Evolutionary conservation across 2,113 vertebrate genomes (phyloP), one percentile per base, ranked within the genome.

Genomic region (Trematocara zebra): DNA sequence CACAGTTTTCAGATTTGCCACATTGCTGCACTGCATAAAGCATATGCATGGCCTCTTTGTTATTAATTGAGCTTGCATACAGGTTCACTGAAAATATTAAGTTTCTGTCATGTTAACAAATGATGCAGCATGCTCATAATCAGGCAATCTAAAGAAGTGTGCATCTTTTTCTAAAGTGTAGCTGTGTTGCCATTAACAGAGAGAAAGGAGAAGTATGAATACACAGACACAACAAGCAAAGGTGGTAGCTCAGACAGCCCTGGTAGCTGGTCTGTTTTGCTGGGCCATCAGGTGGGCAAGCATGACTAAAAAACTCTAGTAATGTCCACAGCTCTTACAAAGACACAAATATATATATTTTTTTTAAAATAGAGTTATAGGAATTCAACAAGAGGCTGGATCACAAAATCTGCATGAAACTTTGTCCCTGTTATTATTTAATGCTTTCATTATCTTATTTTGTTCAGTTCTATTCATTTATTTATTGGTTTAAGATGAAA

Each of bases 401-500:
- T 51, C 6, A 31, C 42, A 74, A 82, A 80, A 53, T 33, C 26
- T 33, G 33, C 49, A 52, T 69, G 12, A 11, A 78, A 28, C 3
- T 67, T 85, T 85, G 31, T 61, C 42, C 23, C 9, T 28, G 69
- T 49, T 74, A 31, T 37, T 53, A 53, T 37, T 12, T 49, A 54
- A 76, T 81, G 11, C 4, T 9, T 57, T 61, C 18, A 72, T 85
- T 52, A 17, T 74, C 88, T 80, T 53, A 82, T 69, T 69, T 56
- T 23, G 31, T 82, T 28, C 47, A 84, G 14, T 54, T 23, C 26
- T 11, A 26, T n/a, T 33, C 2, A 74, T 78, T 59, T 11, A 33
- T 54, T 85, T 80, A 17, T 76, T 76, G 72, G 44, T 81, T 78
- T 23, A 17, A 80, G 74, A 90, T 83, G 12, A 86, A 89, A 92